Conservation (phyloP, 2,113 vertebrate species). For the Hipposideros armiger region DNA sequence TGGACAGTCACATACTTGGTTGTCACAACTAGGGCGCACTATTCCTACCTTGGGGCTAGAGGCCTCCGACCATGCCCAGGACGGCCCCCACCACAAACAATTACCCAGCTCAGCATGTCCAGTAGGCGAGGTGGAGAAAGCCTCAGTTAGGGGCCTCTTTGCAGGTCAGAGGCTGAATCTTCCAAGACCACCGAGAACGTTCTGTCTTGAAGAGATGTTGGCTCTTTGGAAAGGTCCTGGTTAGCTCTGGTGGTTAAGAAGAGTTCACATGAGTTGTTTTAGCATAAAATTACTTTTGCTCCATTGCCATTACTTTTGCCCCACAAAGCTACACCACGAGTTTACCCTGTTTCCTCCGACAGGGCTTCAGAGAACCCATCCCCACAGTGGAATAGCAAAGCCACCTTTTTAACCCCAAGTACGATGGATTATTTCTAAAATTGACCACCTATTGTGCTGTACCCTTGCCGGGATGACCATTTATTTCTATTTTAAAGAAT, state of each 20-base stretch:
- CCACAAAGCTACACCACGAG: background rate
- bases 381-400: background rate
- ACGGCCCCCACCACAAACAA: no score
- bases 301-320: background rate
- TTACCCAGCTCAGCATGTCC: fast-evolving
- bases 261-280: background rate
- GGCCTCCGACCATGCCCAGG: background rate
- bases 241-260: background rate
- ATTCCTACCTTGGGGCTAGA: background rate
- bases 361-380: background rate
- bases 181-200: background rate
- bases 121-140: background rate
- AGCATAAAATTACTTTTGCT: background rate
- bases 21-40: fast-evolving
- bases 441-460: fast-evolving
- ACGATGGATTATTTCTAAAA: background rate
- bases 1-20: background rate
- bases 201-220: background rate
- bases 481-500: background rate
- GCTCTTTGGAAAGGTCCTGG: background rate
- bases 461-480: fast-evolving
- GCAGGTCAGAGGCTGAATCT: background rate
- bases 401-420: no score
- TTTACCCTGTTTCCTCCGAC: no score
- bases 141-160: background rate